Percentiles rank a stretch among this genome's conserved stretches.
phyloP scores from a whole-genome alignment of 2,113 vertebrate genomes.

The Dipodomys spectabilis region DNA sequence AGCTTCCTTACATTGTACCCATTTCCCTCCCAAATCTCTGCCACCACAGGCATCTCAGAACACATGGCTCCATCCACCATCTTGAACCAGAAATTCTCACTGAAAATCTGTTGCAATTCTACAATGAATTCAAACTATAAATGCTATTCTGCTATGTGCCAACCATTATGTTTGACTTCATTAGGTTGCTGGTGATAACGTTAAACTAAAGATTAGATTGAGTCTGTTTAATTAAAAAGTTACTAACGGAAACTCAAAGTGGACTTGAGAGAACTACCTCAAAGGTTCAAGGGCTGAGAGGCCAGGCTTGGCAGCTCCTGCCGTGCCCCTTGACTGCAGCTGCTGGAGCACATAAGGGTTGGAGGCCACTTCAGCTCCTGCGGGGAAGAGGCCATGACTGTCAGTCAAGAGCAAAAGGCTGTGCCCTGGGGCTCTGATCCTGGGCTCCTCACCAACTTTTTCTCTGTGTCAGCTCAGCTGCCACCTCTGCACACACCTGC shows the following conservation, averaged over 20 bases:
- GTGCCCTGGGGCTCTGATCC: neutral
- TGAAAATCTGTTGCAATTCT: conserved; percentile 31
- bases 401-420: conserved; percentile 57
- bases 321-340: conserved; percentile 21
- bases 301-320: conserved; percentile 47
- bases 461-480: conserved; percentile 40
- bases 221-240: conserved; percentile 68
- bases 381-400: conserved; percentile 1
- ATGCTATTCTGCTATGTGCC: neutral
- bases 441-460: conserved; percentile 37
- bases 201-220: conserved; percentile 51
- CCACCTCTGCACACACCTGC: conserved; percentile 9
- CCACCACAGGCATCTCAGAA: neutral
- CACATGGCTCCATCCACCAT: neutral
- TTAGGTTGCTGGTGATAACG: neutral
- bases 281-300: conserved; percentile 44
- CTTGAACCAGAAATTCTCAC: conserved; percentile 27
- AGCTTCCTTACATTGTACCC: neutral
- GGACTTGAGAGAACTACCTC: conserved; percentile 45
- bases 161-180: conserved; percentile 26
- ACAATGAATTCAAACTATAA: neutral
- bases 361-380: conserved; percentile 45
- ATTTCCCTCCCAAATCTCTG: neutral
- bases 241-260: conserved; percentile 56
- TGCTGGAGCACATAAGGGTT: neutral